Conservation (phyloP, 2,113 vertebrate genomes). For the Platysternon megacephalum region DNA sequence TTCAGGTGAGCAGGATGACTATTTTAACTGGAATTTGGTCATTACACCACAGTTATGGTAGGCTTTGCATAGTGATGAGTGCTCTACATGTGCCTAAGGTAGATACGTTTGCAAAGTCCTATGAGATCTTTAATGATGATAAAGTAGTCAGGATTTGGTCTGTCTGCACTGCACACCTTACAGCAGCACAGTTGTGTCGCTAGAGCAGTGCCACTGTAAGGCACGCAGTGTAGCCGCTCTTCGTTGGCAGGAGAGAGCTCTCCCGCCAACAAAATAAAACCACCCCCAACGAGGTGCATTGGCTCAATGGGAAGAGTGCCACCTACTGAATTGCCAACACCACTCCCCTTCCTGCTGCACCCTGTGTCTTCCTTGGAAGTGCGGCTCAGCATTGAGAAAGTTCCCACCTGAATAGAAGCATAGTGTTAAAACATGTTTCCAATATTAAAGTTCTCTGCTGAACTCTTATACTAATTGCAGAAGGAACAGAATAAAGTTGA, state of each 20-base stretch:
- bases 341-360: background rate
- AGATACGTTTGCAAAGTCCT: background rate
- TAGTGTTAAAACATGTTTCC: background rate
- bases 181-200: too few relatives aligned
- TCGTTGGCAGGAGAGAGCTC: too few relatives aligned
- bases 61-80: background rate
- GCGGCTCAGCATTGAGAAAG: too few relatives aligned
- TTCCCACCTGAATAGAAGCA: background rate
- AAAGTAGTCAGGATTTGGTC: background rate
- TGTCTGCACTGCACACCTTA: too few relatives aligned
- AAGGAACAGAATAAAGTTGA: background rate
- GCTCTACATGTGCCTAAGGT: conserved; percentile 23
- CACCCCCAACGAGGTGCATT: background rate
- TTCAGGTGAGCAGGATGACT: conserved; percentile 55
- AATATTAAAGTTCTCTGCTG: background rate
- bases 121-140: background rate
- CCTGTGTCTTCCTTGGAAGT: background rate
- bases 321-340: background rate
- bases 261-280: too few relatives aligned
- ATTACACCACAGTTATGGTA: background rate
- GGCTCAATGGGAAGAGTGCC: background rate
- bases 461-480: background rate
- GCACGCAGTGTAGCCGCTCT: too few relatives aligned
- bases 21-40: conserved; percentile 53
- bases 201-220: too few relatives aligned